Base-by-base conservation (phyloP, 2,888 invertebrate genomes). In the Hirtodrosophila cameraria region DNA sequence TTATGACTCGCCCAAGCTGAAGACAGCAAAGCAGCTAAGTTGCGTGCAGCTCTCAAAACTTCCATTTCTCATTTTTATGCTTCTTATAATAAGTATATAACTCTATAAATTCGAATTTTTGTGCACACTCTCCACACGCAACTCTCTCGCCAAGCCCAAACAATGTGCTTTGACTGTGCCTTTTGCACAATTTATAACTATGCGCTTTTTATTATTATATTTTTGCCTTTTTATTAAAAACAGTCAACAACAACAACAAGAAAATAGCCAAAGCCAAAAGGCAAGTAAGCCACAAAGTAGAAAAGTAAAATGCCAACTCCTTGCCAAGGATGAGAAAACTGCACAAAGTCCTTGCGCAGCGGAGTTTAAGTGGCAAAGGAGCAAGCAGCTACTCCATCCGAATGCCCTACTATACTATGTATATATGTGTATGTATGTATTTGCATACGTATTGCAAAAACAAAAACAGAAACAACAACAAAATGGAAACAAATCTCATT, bases 281-380 rank as follows among this genome's bases (percentile, higher is more conserved):
- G 85, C 82, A 84, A 81, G 75, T 81, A 79, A 80, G 85, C 79
- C 79, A 84, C 79, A 80, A 80, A 80, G 79, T 84, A 71, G 70
- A 81, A 81, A 80, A 84, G 85, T 84, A 81, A 84, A 80, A 80
- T 80, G 70, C 68, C 85, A 80, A 84, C 82, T 80, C 69, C 55
- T 73, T 67, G 18, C 68, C 58, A 45, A 57, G 70, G 45, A 53
- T 57, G 57, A 61, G 58, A 53, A 57, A 80, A 52, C 53, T 50
- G 67, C 55, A 30, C 52, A 33, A 59, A 60, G 63, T 63, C 59
- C 54, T 70, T 60, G 70, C 70, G 65, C 65, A 65, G 67, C 62
- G 75, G 70, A 84, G 70, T 81, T 83, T 77, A 81, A 79, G 79
- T 79, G 78, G 70, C 81, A 71, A 64, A 59, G 65, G 23, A 79